Evolutionary conservation across 2,113 vertebrate species (phyloP).

Genomic region (Crotophaga sulcirostris): DNA sequence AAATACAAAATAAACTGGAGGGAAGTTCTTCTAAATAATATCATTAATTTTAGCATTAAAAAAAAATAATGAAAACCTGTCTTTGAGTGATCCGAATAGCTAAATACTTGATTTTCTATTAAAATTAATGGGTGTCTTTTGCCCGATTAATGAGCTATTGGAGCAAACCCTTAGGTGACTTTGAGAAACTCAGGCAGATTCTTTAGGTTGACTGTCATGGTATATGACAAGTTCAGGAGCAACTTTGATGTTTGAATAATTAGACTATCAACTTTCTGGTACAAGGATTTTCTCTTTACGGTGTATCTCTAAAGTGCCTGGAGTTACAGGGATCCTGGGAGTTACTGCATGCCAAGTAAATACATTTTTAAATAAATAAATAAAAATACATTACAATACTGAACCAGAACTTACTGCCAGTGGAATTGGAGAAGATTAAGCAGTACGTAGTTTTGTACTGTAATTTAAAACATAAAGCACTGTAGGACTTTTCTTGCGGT

Average conservation of each 20-base stretch:
- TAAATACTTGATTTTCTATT: slow-evolving; percentile 52
- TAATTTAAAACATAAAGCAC: neutral
- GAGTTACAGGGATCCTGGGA: neutral
- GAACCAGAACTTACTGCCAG: neutral
- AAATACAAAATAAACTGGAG: slow-evolving; percentile 15
- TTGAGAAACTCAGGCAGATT: slow-evolving; percentile 27
- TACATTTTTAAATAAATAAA: neutral
- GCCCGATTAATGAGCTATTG: slow-evolving; percentile 51
- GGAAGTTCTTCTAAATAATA: slow-evolving; percentile 23
- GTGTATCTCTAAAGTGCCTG: neutral
- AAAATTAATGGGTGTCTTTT: slow-evolving; percentile 59
- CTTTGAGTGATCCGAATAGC: neutral
- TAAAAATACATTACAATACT: neutral
- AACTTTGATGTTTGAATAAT: slow-evolving; percentile 65
- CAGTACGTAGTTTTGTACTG: neutral
- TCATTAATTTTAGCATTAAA: slow-evolving; percentile 43
- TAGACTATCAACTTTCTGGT: slow-evolving; percentile 15
- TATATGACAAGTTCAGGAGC: slow-evolving; percentile 19
- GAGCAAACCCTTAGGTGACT: slow-evolving; percentile 48
- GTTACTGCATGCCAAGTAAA: neutral
- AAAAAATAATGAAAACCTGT: slow-evolving; percentile 22
- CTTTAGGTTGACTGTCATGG: slow-evolving; percentile 20
- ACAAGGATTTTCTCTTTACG: neutral
- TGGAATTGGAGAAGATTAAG: neutral
- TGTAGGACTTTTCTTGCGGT: neutral